Base-by-base conservation (phyloP, 2,113 vertebrate species). In the Leiothrix lutea region DNA sequence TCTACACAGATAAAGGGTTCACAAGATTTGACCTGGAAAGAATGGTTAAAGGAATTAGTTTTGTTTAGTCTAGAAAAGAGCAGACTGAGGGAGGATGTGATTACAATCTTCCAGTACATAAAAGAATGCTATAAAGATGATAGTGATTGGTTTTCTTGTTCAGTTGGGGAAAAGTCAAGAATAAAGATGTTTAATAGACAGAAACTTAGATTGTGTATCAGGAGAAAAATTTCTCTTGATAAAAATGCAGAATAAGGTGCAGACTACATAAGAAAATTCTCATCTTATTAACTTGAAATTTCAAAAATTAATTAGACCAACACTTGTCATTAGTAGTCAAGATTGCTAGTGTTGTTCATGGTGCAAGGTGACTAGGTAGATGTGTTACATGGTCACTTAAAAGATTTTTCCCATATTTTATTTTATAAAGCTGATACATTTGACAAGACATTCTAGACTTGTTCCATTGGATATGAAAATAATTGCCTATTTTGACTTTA, bases 11-110 rank as follows among this genome's bases (percentile, higher is more conserved):
- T 92, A 95, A 86, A 94, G 80, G 24, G 81, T 95, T 95, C 92
- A 94, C 86, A 82, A 80, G 93, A 83, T 92, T 48, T 94, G 95
- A 96, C 96, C 92, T 95, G 94, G 79, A 95, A 96, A 94, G 90
- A 93, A 94, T 95, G 79, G 88, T 56, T 92, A 73, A 96, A 95
- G 75, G 71, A 94, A 70, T 96, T 94, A 80, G 33, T 72, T 93
- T 96, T 95, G 90, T 97, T 96, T 97, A 93, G 96, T 97, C 94
- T 94, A 90, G 79, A 77, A 78, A 94, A 95, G 62, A 80, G 29
- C 62, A 93, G 88, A 62, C 79, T 15, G 79, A 92, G 71, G 74
- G 86, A 93, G 92, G 90, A 93, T 88, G 94, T 92, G 92, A 96
- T 97, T 97, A 44, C 50, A 77, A 86, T 92, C 86, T 97, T 92